Evolutionary conservation across 2,888 invertebrate genomes (phyloP).

Genomic region (Sminthurides aquaticus): DNA sequence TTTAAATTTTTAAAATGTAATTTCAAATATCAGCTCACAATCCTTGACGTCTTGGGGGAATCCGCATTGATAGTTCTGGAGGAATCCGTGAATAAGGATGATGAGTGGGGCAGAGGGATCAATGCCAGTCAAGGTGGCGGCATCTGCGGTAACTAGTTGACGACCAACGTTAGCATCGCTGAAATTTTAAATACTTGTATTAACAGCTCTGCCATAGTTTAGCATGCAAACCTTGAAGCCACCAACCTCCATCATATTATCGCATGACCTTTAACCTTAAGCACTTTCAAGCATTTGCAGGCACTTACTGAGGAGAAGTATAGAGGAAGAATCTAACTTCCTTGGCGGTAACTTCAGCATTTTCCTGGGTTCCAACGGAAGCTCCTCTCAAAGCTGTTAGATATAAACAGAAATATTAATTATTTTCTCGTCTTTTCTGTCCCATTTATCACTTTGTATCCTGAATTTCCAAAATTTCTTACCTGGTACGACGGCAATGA

Average conservation of each 20-base stretch:
- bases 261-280: background rate
- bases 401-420: too few species aligned
- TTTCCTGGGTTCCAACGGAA: background rate
- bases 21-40: too few species aligned
- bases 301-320: background rate
- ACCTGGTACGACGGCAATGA: background rate
- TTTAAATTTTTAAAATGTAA: too few species aligned
- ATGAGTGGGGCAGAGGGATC: background rate
- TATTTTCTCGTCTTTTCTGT: too few species aligned
- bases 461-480: too few species aligned
- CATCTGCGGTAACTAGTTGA: background rate
- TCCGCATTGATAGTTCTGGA: constrained; percentile 6
- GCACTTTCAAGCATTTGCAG: background rate
- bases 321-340: background rate
- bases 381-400: background rate
- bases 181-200: background rate
- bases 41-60: constrained; percentile 20
- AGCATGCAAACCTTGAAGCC: too few species aligned
- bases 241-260: too few species aligned
- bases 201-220: background rate
- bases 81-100: constrained; percentile 14
- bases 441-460: too few species aligned
- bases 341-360: background rate
- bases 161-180: background rate
- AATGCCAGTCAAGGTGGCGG: constrained; percentile 9